Evolutionary conservation across 2,113 vertebrate genomes (phyloP), one percentile per base, ranked within the genome.

Genomic region (Gobiocypris rarus): DNA sequence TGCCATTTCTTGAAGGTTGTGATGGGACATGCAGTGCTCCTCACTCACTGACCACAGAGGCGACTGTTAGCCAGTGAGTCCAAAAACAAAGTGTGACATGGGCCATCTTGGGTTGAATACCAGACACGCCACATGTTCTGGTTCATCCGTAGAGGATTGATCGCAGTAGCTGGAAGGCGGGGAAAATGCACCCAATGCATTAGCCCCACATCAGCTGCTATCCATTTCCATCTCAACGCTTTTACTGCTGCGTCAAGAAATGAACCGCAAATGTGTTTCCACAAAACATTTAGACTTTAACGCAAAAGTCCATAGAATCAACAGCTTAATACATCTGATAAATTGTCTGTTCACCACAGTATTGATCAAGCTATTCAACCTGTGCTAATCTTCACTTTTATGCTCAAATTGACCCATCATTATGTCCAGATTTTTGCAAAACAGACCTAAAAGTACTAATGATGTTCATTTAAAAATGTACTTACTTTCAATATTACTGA

Each of bases 321-420:
- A 31, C 74, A 75, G 48, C 24, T 28, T 56, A 76, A 61, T 26
- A 61, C 22, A 63, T 19, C n/a, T 61, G 38, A 61, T 45, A 79
- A 61, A 61, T 45, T 9, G 11, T 79, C 14, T 17, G 17, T 79
- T 76, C 75, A 41, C 7, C 17, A 24, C 52, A n/a, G 1, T 76
- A 76, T 76, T 58, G 75, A 76, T 58, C 4, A 71, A 71, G 38
- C 38, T 43, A 43, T 43, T 71, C 38, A 73, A 45, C 38, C 38
- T 45, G 50, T 41, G 5, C 28, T 59, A 78, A 78, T 61, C 76
- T 28, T 52, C 24, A 50, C 45, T 75, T 43, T 41, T 41, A 75
- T 9, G 24, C 15, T 17, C 43, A 75, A 28, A 77, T 6, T 75
- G 48, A 45, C 24, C 43, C 43, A 48, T 58, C 28, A 58, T 76